phyloP scores from a whole-genome alignment of 2,888 invertebrate species.

The Brachycybe producta region DNA sequence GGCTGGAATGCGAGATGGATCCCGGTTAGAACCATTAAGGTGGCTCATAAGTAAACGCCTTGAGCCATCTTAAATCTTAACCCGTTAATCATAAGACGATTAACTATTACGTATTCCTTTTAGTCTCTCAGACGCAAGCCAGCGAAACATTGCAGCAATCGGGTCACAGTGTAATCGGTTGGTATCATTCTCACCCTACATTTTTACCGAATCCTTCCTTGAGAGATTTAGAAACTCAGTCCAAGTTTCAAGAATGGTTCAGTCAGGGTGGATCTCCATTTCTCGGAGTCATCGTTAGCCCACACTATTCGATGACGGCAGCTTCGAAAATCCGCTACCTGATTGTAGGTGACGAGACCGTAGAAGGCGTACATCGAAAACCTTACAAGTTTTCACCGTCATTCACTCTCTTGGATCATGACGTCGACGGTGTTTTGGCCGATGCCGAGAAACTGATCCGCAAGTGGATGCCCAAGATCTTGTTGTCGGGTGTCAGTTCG shows the following conservation, averaged over 20 bases:
- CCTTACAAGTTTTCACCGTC: constrained; percentile 14
- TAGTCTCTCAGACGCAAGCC: constrained; percentile 49
- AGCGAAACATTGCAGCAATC: constrained; percentile 42
- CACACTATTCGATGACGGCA: constrained; percentile 41
- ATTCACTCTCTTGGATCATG: not conserved
- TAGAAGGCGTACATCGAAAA: not conserved
- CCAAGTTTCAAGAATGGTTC: constrained; percentile 45
- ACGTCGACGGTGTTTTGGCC: not conserved
- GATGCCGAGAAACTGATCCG: not conserved
- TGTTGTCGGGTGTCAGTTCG: not conserved
- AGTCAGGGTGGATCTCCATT: constrained; percentile 44
- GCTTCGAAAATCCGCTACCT: constrained; percentile 16
- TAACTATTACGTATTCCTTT: constrained; percentile 13
- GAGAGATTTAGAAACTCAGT: constrained; percentile 53
- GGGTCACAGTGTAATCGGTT: constrained; percentile 47
- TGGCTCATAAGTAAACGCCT: not conserved
- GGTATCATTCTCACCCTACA: constrained; percentile 66
- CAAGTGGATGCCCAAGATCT: not conserved
- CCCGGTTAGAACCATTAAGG: constrained; percentile 41
- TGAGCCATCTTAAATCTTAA: not conserved
- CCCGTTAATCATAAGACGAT: not conserved
- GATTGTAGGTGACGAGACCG: constrained; percentile 16
- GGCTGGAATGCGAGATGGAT: constrained; percentile 65
- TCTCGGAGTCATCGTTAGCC: constrained; percentile 51
- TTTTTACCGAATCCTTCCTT: constrained; percentile 56